Evolutionary conservation across 1,140 invertebrate genomes (phyloP), one percentile per base, ranked within the genome.

Genomic region (Plutomurus gul): DNA sequence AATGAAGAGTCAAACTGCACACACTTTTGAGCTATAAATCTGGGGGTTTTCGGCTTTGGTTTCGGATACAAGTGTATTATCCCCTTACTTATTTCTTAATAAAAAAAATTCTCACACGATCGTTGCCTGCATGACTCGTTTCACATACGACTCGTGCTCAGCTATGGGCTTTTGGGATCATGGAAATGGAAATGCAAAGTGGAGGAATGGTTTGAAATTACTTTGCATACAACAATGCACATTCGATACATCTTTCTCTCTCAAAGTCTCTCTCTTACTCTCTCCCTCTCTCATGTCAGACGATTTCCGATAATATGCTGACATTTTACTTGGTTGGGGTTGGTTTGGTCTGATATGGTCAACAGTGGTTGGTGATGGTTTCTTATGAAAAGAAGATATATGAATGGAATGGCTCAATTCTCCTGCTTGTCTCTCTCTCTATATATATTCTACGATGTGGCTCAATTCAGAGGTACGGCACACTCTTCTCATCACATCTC

Each of bases 41-140:
- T 36, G 56, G 56, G 56, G 36, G 30, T 65, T 60, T 65, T 33
- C 13, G 56, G 56, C 56, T 65, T 33, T 65, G 56, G 56, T 65
- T 33, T 65, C n/a, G 43, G 43, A 18, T 18, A 18, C 36, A 33
- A 16, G 11, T 65, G 36, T 65, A 33, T 65, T n/a, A n/a, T 65
- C 7, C 56, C 56, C n/a, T 7, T 30, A 30, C 13, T 56, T 56
- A 7, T 13, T 65, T 30, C 30, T 13, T n/a, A 8, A 65, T 27
- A 65, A 11, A 65, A 65, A 65, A 60, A 65, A 65, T 13, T 65
- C 27, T 65, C 56, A 65, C 56, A 65, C 56, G 56, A 33, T 27
- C 36, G 18, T 65, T 65, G 30, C 27, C 25, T 30, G 56, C 27
- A 65, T 65, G 56, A 65, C 56, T 65, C 13, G 20, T n/a, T 33